Base-by-base conservation (phyloP, 2,797 vertebrate genomes). In the Leptodactylus fallax region DNA sequence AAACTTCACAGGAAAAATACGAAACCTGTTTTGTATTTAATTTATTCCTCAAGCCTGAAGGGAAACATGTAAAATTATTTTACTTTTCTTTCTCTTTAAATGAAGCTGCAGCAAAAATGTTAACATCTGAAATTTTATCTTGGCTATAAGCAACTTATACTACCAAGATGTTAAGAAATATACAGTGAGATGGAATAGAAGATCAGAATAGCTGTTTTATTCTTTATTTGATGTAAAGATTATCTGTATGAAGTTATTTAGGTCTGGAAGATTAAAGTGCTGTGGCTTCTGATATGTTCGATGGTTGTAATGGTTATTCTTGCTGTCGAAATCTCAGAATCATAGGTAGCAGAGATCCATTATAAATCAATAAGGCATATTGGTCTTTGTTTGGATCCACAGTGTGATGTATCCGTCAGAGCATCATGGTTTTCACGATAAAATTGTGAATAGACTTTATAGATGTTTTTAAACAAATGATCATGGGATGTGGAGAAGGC, bases 11-110 rank as follows among this genome's bases (percentile, higher is more conserved):
- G 10, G 19, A 45, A 87, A 36, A 51, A 74, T n/a, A 53, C 2
- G 25, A 74, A 80, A 71, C 55, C 63, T 85, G 65, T 27, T 72
- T 84, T 81, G 58, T 72, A 58, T 53, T 80, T 85, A 76, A 88
- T 88, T 53, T 77, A 85, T 88, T 85, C 49, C 12, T 88, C 25
- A 21, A 23, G 23, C 65, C 83, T 85, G 45, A 80, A 76, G 77
- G 78, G 61, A 49, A 81, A 21, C 53, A 23, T 76, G 56, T 63
- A 49, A 87, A 81, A 81, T 58, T 36, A 58, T 72, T 63, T 36
- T 0, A 58, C 17, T 72, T 83, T 83, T 82, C 14, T 53, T 45
- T 55, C 78, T 82, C 23, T 17, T 82, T 23, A 65, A 81, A 61
- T 82, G 63, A 82, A 67, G 23, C 49, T 65, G 67, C 72, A 78